Base-by-base conservation (phyloP, 2,888 invertebrate genomes). In the Dilophus febrilis region DNA sequence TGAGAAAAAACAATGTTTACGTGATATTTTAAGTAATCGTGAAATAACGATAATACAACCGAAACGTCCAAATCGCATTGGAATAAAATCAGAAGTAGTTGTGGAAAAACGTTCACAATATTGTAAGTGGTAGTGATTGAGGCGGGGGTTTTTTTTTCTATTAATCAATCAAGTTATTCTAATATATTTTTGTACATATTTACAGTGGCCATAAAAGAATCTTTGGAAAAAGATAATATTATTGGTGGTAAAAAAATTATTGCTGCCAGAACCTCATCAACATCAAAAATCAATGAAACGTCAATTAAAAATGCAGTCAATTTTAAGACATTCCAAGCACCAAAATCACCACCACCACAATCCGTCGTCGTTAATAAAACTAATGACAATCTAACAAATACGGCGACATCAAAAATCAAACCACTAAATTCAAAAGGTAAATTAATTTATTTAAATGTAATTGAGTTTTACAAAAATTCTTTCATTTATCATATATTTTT, bases 21-120 rank as follows among this genome's bases (percentile, higher is more conserved):
- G 58, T 0, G 45, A 53, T 13, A 42, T 51, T 14, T 41, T 56
- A 16, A 47, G 52, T 13, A 50, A 53, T 14, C 54, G 54, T 18
- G 40, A 43, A 7, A 50, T 59, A 18, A 45, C 49, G 3, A 51
- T 53, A 1, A 57, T 61, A 2, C 57, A 54, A 41, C 60, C 62
- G 2, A 56, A 58, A 42, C 50, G 62, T 14, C 62, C 62, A 1
- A 53, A 59, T 48, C 53, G 59, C 3, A 47, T 55, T 1, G 59
- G 57, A 1, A 46, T 61, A 0, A 59, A 58, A 33, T 62, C 62
- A 0, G 62, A 62, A 45, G 57, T 61, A 1, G 55, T 63, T 37
- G 42, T 58, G 12, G 61, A 61, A 46, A 56, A 55, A 3, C 58
- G 53, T 36, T 41, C 51, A 1, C 53, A 51, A 32, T 51, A 50